Evolutionary conservation across 2,113 vertebrate genomes (phyloP).

Genomic region (Pseudorasbora parva): DNA sequence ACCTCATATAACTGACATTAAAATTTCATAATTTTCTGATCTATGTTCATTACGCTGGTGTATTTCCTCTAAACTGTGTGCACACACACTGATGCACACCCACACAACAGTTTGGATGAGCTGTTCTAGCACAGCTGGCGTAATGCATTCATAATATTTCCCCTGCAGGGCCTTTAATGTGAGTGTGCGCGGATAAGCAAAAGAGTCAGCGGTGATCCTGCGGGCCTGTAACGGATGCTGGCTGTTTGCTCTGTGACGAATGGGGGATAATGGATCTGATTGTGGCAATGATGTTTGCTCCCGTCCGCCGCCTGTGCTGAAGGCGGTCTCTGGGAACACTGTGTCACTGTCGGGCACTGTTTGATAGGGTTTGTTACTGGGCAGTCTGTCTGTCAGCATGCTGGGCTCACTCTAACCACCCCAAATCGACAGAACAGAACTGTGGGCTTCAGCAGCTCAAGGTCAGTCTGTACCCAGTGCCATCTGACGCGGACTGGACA

Average conservation of each 20-base stretch:
- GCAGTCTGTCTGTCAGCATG: slow-evolving; percentile 23
- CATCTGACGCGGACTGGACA: slow-evolving; percentile 36
- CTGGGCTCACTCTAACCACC: slow-evolving; percentile 25
- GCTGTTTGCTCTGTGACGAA: slow-evolving; percentile 41
- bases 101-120: slow-evolving; percentile 30
- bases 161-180: slow-evolving; percentile 20
- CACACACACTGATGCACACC: slow-evolving; percentile 10
- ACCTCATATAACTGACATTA: neutral
- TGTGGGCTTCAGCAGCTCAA: slow-evolving; percentile 47
- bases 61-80: slow-evolving; percentile 1
- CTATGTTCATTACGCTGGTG: slow-evolving; percentile 18
- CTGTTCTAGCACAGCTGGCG: slow-evolving; percentile 35
- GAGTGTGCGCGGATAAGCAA: neutral
- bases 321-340: slow-evolving; percentile 10
- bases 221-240: slow-evolving; percentile 40
- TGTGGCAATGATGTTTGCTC: slow-evolving; percentile 20
- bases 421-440: slow-evolving; percentile 42
- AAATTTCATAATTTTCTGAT: slow-evolving; percentile 9
- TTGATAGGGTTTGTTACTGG: slow-evolving; percentile 30
- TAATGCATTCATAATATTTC: slow-evolving; percentile 44
- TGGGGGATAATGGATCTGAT: slow-evolving; percentile 41
- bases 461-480: slow-evolving; percentile 44
- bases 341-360: slow-evolving; percentile 22
- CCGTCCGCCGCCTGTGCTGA: neutral
- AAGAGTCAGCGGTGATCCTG: slow-evolving; percentile 25